Conservation (phyloP, 2,113 vertebrate genomes). For the Larimichthys polyactis region DNA sequence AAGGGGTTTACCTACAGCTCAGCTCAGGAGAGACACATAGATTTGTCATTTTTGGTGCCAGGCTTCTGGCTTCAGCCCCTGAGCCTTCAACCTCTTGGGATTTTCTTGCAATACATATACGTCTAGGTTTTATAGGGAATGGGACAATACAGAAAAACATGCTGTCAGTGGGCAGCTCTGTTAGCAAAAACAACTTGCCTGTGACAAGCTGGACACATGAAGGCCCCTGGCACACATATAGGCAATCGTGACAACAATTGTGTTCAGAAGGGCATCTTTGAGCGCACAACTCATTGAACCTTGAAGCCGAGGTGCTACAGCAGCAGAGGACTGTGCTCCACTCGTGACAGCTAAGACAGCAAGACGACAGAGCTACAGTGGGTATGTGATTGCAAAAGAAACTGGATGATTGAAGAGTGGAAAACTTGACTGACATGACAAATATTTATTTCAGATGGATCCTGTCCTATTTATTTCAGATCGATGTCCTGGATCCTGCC, state of each 20-base stretch:
- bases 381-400: not conserved
- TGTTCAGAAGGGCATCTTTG: not conserved
- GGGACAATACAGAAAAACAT: not conserved
- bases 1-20: not conserved
- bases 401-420: not conserved
- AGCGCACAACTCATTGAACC: slow-evolving; percentile 1
- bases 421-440: not conserved
- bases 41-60: not conserved
- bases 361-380: not conserved
- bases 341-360: not conserved
- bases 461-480: slow-evolving; percentile 4
- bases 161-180: not conserved
- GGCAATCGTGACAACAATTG: not conserved
- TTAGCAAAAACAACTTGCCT: not conserved
- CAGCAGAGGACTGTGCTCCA: not conserved
- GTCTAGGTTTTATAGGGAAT: not conserved
- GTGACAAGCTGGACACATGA: not conserved
- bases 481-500: not conserved
- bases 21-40: not conserved
- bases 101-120: not conserved
- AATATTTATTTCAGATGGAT: slow-evolving; percentile 9
- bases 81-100: not conserved
- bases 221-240: not conserved
- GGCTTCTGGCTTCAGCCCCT: not conserved
- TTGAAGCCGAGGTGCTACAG: not conserved